A percentile compares a stretch with the other conserved stretches of the same genome.
These are phyloP conservation scores for Achroia grisella DNA, from an alignment of 1,140 invertebrate species.

Conservation along the genomic window DNA sequence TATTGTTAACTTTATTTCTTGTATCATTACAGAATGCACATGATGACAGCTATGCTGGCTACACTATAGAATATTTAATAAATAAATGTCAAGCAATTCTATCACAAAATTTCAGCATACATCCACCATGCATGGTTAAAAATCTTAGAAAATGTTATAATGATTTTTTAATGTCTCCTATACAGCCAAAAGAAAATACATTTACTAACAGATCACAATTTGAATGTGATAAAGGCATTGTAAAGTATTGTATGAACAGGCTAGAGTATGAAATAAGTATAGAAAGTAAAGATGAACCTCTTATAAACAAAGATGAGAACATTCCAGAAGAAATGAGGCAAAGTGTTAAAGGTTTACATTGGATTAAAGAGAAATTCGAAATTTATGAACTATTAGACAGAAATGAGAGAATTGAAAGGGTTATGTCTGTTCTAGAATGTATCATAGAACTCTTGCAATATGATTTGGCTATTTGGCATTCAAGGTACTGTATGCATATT, in stretches of 20 bases:
- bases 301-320: constrained; percentile 39
- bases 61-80: constrained; percentile 30
- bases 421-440: constrained; percentile 52
- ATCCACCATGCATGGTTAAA: constrained; percentile 46
- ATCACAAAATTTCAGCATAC: constrained; percentile 39
- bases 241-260: constrained; percentile 55
- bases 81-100: constrained; percentile 48
- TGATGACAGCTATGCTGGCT: constrained; percentile 32
- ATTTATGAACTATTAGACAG: constrained; percentile 50
- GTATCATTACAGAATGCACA: constrained; percentile 59
- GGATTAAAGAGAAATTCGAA: constrained; percentile 52
- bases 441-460: constrained; percentile 52
- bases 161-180: constrained; percentile 45
- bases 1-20: neutral
- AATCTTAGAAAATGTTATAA: constrained; percentile 43
- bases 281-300: constrained; percentile 38
- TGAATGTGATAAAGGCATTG: constrained; percentile 38
- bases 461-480: constrained; percentile 61
- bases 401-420: constrained; percentile 48
- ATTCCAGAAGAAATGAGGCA: constrained; percentile 39
- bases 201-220: constrained; percentile 41
- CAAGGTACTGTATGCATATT: constrained; percentile 23
- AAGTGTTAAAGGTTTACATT: constrained; percentile 40
- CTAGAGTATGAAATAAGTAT: constrained; percentile 46
- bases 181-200: constrained; percentile 40